phyloP scores from a whole-genome alignment of 2,888 invertebrate genomes.

The Lepeophtheirus nordmannii region DNA sequence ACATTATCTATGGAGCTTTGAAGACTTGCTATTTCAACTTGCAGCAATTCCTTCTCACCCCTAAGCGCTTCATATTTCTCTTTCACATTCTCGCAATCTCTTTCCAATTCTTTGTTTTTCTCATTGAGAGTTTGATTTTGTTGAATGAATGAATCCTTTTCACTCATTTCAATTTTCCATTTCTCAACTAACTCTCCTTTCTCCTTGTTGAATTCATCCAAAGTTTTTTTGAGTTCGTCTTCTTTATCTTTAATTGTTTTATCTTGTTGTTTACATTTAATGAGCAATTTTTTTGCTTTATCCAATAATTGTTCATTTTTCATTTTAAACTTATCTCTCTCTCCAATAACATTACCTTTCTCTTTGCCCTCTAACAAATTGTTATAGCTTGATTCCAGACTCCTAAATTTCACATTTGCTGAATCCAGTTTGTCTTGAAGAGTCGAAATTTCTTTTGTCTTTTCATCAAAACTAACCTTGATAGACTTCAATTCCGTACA shows the following conservation, averaged over 20 bases:
- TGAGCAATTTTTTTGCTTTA: slow-evolving; percentile 17
- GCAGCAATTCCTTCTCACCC: background rate
- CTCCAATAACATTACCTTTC: slow-evolving; percentile 8
- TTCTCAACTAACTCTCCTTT: slow-evolving; percentile 1
- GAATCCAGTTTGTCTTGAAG: slow-evolving; percentile 2
- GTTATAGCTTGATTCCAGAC: slow-evolving; percentile 1
- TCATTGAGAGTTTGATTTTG: background rate
- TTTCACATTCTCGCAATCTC: background rate
- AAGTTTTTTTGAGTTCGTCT: background rate
- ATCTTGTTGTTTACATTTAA: slow-evolving; percentile 22
- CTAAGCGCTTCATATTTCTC: background rate
- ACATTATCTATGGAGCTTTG: background rate
- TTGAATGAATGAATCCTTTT: background rate
- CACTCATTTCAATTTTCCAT: slow-evolving; percentile 6
- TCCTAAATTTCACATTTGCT: background rate
- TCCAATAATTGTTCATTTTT: slow-evolving; percentile 16
- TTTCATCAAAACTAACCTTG: slow-evolving; percentile 10
- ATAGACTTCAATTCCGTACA: background rate
- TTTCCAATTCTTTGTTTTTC: background rate
- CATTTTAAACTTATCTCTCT: slow-evolving; percentile 13
- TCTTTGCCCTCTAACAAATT: background rate
- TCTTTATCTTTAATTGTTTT: background rate
- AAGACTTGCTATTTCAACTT: background rate
- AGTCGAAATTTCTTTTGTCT: background rate
- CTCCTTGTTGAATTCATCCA: background rate